These are phyloP conservation scores for Nasonia vitripennis DNA, from an alignment of 1,140 invertebrate species.

Conservation along the genomic window DNA sequence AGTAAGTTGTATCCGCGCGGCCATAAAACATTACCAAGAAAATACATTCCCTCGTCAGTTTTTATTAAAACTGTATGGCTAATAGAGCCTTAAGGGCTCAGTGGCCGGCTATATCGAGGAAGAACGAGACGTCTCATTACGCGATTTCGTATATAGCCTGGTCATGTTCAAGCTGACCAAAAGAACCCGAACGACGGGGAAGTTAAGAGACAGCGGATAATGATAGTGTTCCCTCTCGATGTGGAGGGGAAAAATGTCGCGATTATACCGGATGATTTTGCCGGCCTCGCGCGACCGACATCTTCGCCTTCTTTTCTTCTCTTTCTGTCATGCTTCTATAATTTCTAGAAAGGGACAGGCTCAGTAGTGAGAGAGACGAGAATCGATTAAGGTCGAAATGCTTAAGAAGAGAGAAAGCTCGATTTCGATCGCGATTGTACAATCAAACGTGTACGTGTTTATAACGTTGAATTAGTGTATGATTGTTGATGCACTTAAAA, in stretches of 20 bases:
- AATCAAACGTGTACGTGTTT: too few species aligned
- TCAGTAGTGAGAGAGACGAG: not conserved
- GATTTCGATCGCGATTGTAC: not conserved
- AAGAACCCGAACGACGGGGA: not conserved
- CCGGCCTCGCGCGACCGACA: not conserved
- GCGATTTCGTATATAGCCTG: slow-evolving; percentile 2
- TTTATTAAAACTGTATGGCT: not conserved
- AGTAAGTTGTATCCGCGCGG: not conserved
- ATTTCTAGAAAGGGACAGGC: not conserved
- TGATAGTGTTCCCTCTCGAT: slow-evolving; percentile 29
- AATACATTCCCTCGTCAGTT: not conserved
- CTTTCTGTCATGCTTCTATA: slow-evolving; percentile 20
- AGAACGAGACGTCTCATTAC: slow-evolving; percentile 19
- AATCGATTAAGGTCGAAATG: slow-evolving; percentile 11
- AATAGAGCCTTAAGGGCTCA: slow-evolving; percentile 16
- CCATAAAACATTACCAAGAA: not conserved
- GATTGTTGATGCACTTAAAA: too few species aligned
- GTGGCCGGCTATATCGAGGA: not conserved
- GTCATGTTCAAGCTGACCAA: not conserved
- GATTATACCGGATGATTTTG: slow-evolving; percentile 13
- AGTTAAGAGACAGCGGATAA: slow-evolving; percentile 38
- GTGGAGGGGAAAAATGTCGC: slow-evolving; percentile 22
- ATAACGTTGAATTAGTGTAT: too few species aligned
- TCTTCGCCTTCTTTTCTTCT: not conserved
- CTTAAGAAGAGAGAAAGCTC: not conserved